Evolutionary conservation across 2,797 vertebrate genomes (phyloP).

Genomic region (Gila robusta): DNA sequence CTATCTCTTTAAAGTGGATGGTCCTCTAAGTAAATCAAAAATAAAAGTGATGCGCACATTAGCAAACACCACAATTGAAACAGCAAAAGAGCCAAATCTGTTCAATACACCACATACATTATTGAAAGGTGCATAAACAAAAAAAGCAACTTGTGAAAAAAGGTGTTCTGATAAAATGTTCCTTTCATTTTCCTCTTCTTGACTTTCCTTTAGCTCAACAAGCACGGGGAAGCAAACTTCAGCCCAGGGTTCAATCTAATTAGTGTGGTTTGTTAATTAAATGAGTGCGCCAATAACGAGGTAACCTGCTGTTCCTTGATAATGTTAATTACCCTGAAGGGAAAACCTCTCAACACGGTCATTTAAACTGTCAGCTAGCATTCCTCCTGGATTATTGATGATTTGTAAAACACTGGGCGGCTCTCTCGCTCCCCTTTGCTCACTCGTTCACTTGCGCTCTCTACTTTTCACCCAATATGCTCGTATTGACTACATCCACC

Average conservation of each 20-base stretch:
- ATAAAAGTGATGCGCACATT: not conserved
- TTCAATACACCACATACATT: constrained; percentile 6
- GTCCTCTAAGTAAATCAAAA: not conserved
- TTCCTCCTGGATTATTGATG: constrained; percentile 71
- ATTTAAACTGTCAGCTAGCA: constrained; percentile 81
- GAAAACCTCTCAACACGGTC: constrained; percentile 77
- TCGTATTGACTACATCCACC: constrained; percentile 26
- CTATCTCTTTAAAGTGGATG: not conserved
- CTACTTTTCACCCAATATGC: constrained; percentile 9
- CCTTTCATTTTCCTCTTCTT: constrained; percentile 27
- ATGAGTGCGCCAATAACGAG: constrained; percentile 81
- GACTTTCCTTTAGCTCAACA: constrained; percentile 54
- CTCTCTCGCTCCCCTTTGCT: constrained; percentile 18
- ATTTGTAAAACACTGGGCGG: constrained; percentile 62
- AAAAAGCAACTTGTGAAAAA: constrained; percentile 16
- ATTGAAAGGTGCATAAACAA: constrained; percentile 21
- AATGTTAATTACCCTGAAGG: constrained; percentile 81
- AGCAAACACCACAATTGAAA: constrained; percentile 18
- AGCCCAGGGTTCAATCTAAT: constrained; percentile 72
- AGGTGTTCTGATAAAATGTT: constrained; percentile 25
- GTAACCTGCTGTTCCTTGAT: constrained; percentile 84
- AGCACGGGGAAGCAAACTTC: constrained; percentile 61
- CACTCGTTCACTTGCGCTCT: not conserved
- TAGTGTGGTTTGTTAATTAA: constrained; percentile 80
- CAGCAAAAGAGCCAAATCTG: constrained; percentile 32